These are phyloP conservation scores for Ephialtes manifestator DNA, from an alignment of 2,888 invertebrate genomes.

Conservation along the genomic window DNA sequence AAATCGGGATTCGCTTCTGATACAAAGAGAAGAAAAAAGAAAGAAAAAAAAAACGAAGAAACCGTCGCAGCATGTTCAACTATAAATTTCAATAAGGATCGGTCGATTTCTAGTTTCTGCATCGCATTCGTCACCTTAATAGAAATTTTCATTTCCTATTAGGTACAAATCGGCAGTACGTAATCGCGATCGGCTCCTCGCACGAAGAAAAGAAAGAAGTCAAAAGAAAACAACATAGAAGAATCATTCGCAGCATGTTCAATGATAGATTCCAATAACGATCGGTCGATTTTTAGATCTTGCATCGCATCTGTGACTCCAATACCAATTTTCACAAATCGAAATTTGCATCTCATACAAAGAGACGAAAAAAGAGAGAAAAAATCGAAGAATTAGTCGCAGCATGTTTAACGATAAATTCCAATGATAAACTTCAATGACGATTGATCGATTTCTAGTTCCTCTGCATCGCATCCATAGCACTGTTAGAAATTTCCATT, in stretches of 20 bases:
- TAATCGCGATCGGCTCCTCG: not conserved
- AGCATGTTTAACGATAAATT: too few relatives aligned
- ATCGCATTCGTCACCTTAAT: too few relatives aligned
- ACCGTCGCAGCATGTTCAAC: too few relatives aligned
- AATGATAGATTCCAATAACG: too few relatives aligned
- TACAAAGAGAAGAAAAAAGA: constrained; percentile 1
- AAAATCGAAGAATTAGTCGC: not conserved
- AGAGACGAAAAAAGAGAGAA: not conserved
- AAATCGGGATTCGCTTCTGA: not conserved
- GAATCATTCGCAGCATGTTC: too few relatives aligned
- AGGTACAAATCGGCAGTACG: not conserved
- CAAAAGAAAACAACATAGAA: not conserved
- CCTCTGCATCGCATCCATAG: not conserved
- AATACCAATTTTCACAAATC: not conserved
- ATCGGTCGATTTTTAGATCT: not conserved
- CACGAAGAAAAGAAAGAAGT: not conserved
- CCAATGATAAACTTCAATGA: too few relatives aligned
- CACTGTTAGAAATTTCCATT: not conserved
- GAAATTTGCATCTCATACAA: not conserved
- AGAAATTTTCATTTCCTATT: constrained; percentile 4
- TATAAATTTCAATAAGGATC: too few relatives aligned
- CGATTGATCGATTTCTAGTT: not conserved
- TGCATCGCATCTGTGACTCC: not conserved
- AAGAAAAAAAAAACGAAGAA: not conserved
- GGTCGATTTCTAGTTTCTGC: too few relatives aligned